Conservation (phyloP, 1,140 invertebrate genomes). For the Ctenoplectra terminalis region DNA sequence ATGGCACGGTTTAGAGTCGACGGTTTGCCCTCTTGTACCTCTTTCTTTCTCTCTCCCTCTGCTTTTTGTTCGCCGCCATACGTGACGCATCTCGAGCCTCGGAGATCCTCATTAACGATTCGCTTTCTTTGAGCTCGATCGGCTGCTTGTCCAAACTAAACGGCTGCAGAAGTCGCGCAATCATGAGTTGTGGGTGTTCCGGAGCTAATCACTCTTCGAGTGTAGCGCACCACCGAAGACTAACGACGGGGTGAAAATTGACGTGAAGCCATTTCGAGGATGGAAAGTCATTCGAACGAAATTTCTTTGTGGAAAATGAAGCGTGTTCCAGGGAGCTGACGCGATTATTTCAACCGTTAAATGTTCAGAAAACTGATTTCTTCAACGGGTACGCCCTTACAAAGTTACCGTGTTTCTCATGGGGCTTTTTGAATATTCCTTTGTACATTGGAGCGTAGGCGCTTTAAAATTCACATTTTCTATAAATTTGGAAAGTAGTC, state of each 20-base stretch:
- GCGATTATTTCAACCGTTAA: not conserved
- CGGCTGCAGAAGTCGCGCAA: conserved; percentile 58
- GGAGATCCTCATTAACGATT: conserved; percentile 69
- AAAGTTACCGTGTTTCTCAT: too few relatives aligned
- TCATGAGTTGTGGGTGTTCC: conserved; percentile 62
- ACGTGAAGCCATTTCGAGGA: not conserved
- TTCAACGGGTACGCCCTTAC: not conserved
- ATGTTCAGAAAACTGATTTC: not conserved
- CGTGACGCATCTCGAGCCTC: conserved; percentile 11
- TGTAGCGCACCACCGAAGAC: too few relatives aligned
- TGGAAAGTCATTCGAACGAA: not conserved
- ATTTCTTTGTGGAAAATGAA: conserved; percentile 5
- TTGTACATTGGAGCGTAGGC: not conserved
- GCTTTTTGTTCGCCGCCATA: conserved; percentile 8
- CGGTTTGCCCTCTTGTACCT: conserved; percentile 1
- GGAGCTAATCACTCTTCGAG: conserved; percentile 49
- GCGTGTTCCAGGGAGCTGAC: not conserved
- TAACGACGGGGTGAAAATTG: conserved; percentile 5
- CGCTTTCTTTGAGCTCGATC: conserved; percentile 57
- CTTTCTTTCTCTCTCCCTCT: not conserved
- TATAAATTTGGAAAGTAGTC: not conserved
- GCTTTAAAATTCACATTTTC: conserved; percentile 39
- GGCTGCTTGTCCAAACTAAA: conserved; percentile 63
- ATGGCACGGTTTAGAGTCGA: conserved; percentile 66
- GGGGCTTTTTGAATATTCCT: conserved; percentile 25